phyloP scores from a whole-genome alignment of 1,140 invertebrate genomes.

The Drosophila pruinosa region DNA sequence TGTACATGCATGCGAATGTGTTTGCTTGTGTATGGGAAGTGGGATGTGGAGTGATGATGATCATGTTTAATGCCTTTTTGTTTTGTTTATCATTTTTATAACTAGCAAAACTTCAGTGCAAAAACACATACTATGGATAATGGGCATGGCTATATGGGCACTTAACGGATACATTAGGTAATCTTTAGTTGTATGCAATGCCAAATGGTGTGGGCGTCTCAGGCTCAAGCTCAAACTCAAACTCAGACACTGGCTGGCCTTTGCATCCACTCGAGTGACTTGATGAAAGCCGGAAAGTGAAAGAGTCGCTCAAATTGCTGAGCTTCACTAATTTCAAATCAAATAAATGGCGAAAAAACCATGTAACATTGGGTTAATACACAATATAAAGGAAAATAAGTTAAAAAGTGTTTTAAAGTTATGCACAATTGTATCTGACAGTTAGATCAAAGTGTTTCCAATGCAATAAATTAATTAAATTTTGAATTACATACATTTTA shows the following conservation, averaged over 20 bases:
- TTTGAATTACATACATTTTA: no score
- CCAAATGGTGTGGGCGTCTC: slow-evolving; percentile 34
- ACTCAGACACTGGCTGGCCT: background rate
- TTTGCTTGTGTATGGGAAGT: slow-evolving; percentile 11
- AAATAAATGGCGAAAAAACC: background rate
- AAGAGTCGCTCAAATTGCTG: slow-evolving; percentile 5
- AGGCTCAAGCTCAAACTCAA: background rate
- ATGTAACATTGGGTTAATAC: background rate
- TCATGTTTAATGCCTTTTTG: slow-evolving; percentile 30
- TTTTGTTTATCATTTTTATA: slow-evolving; percentile 10
- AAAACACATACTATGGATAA: slow-evolving; percentile 19
- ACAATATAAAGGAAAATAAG: background rate
- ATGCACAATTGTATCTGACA: background rate
- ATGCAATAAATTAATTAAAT: background rate
- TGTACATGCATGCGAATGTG: no score
- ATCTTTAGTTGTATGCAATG: slow-evolving; percentile 24
- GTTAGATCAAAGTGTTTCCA: background rate
- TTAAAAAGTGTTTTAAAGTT: background rate
- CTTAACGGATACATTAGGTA: slow-evolving; percentile 34
- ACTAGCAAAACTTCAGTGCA: slow-evolving; percentile 4
- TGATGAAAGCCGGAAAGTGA: slow-evolving; percentile 54
- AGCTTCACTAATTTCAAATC: background rate
- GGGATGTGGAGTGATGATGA: slow-evolving; percentile 41
- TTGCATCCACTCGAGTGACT: background rate
- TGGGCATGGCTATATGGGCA: slow-evolving; percentile 42